Evolutionary conservation across 2,113 vertebrate species (phyloP), one percentile per base, ranked within the genome.

Genomic region (Cyphomyrus plagiostoma): DNA sequence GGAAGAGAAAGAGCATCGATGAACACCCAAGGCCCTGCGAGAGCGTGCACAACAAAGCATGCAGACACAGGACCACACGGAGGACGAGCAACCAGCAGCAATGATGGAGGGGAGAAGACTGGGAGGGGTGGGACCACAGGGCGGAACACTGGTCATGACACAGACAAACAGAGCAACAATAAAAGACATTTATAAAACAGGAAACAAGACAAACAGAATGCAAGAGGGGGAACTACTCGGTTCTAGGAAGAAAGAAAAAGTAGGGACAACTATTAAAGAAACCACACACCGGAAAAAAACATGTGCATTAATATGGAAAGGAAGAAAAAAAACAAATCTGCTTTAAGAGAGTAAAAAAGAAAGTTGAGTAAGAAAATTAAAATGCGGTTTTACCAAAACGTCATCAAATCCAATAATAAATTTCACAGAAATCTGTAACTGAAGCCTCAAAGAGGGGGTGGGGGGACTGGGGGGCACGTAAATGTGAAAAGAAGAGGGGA

Each of bases 21-120:
- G 21, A 88, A 70, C n/a, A n/a, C 0, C 0, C 7, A 53, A 74
- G 90, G 8, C 23, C 5, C 0, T 0, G 66, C 11, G 49, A 84
- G 93, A 56, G 58, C 91, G 91, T 95, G 94, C 94, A 95, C n/a
- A 9, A 92, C 62, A 89, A 39, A 90, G 89, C 95, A 95, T 95
- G 95, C 95, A 94, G 91, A 90, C 90, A 92, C 53, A 92, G 92
- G 46, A 45, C 21, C 46, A 39, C 49, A 85, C 19, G 3, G 83
- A 84, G 90, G 89, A 91, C 88, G 13, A 83, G 88, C 89, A 90
- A 89, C 90, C 88, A 89, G 35, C 86, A 53, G 89, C 86, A 92
- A 87, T 89, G 74, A 26, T 62, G 89, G 90, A 86, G 89, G 90
- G 92, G 88, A 88, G 84, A 53, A 53, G 23, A 86, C 5, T 26